Percentiles rank a stretch among this genome's conserved stretches.
These are phyloP conservation scores for Drosophila nr. perissopoda DNA, from an alignment of 2,888 invertebrate genomes.

Conservation along the genomic window DNA sequence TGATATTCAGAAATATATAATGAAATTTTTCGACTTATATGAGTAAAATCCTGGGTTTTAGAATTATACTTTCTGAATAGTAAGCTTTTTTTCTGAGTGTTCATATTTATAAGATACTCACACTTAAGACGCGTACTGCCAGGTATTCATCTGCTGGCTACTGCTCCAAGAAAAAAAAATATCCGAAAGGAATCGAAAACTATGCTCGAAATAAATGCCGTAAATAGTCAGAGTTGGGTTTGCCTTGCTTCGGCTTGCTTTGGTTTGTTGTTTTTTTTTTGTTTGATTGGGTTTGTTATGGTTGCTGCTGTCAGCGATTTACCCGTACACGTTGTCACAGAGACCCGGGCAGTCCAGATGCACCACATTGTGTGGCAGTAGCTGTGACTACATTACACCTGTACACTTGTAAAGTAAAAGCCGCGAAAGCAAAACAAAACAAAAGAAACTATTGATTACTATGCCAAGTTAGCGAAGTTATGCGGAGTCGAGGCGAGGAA, in stretches of 20 bases:
- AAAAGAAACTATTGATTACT: slow-evolving; percentile 69
- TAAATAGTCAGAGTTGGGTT: slow-evolving; percentile 20
- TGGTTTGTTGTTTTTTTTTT: slow-evolving; percentile 2
- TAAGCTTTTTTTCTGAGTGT: neutral
- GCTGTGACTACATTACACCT: slow-evolving; percentile 10
- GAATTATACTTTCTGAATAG: neutral
- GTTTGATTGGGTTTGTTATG: slow-evolving; percentile 42
- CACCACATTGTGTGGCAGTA: slow-evolving; percentile 20
- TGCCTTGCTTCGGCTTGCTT: slow-evolving; percentile 16
- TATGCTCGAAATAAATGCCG: slow-evolving; percentile 37
- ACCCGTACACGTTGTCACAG: slow-evolving; percentile 67
- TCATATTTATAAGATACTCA: slow-evolving; percentile 48
- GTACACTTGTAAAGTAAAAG: slow-evolving; percentile 22
- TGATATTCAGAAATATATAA: neutral
- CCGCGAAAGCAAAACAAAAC: slow-evolving; percentile 53
- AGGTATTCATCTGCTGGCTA: slow-evolving; percentile 49
- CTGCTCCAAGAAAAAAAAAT: slow-evolving; percentile 34
- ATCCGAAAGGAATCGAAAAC: slow-evolving; percentile 44
- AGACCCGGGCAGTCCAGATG: slow-evolving; percentile 39
- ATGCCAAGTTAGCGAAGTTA: slow-evolving; percentile 61
- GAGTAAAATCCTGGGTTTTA: neutral
- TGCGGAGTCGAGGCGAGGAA: slow-evolving; percentile 57
- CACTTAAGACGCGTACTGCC: slow-evolving; percentile 71
- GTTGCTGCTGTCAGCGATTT: slow-evolving; percentile 32
- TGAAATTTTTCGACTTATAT: neutral